Evolutionary conservation across 2,797 vertebrate species (phyloP), one percentile per base, ranked within the genome.

Genomic region (Limosa lapponica): DNA sequence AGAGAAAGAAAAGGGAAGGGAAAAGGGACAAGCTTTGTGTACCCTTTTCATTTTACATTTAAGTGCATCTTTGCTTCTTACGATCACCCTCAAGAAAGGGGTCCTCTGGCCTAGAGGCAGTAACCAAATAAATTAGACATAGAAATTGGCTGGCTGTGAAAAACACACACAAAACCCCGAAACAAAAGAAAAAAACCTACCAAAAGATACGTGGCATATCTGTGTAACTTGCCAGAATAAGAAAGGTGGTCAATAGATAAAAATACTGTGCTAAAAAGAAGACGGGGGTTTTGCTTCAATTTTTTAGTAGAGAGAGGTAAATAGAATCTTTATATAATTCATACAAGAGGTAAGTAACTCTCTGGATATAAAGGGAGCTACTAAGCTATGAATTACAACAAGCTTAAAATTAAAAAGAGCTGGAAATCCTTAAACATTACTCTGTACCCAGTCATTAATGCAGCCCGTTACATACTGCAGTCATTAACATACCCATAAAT

Each of bases 351-450:
- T 51, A 81, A 92, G 27, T 66, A 70, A 62, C 61, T 66, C n/a
- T 44, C 58, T 57, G 32, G n/a, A 39, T 79, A 66, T 28, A 74
- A 92, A 87, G 37, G 11, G 28, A 90, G 61, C 24, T 62, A 70
- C 57, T 36, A 61, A 90, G 43, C 66, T 62, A 41, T 67, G 80
- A 94, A 86, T 71, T 88, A 79, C 34, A 74, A 58, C 17, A 88
- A 82, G 44, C 16, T 90, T 57, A 16, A 22, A 55, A 91, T 57
- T 84, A 79, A 84, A 85, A 78, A 78, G 55, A 70, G 57, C 43
- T 85, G 32, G 48, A 88, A 92, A 88, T 79, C 48, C 80, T 70
- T 73, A 90, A 52, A 16, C 37, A 30, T 52, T 49, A 7, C 24
- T 54, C 44, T 62, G 62, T 25, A 67, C 13, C 19, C 55, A 51